Evolutionary conservation across 1,140 invertebrate species (phyloP).

Genomic region (Aphaenogaster rudis): DNA sequence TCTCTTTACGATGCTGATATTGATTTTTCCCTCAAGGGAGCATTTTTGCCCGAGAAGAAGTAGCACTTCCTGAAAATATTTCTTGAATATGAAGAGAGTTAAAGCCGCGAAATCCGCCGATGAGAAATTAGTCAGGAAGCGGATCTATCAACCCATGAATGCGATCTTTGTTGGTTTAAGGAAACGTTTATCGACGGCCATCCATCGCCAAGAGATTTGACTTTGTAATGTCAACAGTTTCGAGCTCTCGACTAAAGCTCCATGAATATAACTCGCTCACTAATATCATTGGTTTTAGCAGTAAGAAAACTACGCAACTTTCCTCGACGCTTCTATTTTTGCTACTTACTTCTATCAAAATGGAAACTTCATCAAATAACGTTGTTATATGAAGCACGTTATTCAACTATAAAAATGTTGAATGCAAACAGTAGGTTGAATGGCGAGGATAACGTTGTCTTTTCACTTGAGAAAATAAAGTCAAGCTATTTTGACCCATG

Average conservation of each 20-base stretch:
- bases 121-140: background rate
- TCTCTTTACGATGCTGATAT: constrained; percentile 17
- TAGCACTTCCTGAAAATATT: constrained; percentile 36
- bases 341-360: background rate
- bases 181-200: constrained; percentile 10
- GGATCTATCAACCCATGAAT: constrained; percentile 2
- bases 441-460: background rate
- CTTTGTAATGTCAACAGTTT: constrained; percentile 33
- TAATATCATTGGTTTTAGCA: constrained; percentile 1
- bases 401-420: background rate
- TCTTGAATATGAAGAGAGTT: constrained; percentile 4
- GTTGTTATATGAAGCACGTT: background rate
- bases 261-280: constrained; percentile 22
- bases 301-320: background rate
- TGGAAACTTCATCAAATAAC: background rate
- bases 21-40: background rate
- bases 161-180: constrained; percentile 9
- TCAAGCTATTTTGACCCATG: background rate
- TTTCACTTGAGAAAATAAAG: constrained; percentile 2
- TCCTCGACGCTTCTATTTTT: background rate
- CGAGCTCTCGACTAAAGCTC: background rate
- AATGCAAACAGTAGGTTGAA: background rate
- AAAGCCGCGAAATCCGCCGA: background rate
- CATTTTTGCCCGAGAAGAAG: constrained; percentile 10
- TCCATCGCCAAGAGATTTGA: constrained; percentile 19